Evolutionary conservation across 2,797 vertebrate species (phyloP).

Genomic region (Sebastolobus altivelis): DNA sequence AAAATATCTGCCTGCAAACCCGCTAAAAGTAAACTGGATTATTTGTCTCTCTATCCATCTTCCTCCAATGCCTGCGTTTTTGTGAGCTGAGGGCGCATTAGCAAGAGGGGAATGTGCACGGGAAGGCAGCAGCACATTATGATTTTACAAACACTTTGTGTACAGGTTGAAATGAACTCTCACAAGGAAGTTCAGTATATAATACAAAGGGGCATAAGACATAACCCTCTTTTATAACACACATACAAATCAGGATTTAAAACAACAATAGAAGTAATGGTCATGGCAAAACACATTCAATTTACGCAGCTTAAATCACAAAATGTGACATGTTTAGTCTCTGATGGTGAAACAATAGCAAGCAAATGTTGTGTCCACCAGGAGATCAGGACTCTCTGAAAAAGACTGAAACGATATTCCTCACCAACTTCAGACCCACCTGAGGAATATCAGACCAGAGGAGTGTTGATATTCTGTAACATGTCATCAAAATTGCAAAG

Average conservation of each 20-base stretch:
- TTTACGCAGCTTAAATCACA: neutral
- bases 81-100: constrained; percentile 61
- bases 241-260: constrained; percentile 34
- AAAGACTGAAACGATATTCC: neutral
- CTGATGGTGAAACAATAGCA: neutral
- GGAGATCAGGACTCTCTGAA: neutral
- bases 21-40: constrained; percentile 76
- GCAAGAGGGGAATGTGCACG: constrained; percentile 31
- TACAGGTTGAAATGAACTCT: constrained; percentile 49
- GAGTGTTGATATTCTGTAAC: too few species aligned
- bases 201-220: constrained; percentile 18
- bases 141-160: constrained; percentile 67
- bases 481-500: too few species aligned
- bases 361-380: neutral
- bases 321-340: neutral
- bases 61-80: constrained; percentile 48
- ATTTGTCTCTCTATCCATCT: constrained; percentile 71
- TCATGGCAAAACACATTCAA: constrained; percentile 3
- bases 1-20: constrained; percentile 77
- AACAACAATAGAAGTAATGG: constrained; percentile 12
- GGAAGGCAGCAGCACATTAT: constrained; percentile 43
- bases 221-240: constrained; percentile 25
- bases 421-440: neutral
- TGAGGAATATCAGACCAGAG: too few species aligned
- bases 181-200: constrained; percentile 39